A percentile compares a stretch with the other conserved stretches of the same genome.
phyloP scores from a whole-genome alignment of 2,888 invertebrate genomes.

The Eupelmus urozonus region DNA sequence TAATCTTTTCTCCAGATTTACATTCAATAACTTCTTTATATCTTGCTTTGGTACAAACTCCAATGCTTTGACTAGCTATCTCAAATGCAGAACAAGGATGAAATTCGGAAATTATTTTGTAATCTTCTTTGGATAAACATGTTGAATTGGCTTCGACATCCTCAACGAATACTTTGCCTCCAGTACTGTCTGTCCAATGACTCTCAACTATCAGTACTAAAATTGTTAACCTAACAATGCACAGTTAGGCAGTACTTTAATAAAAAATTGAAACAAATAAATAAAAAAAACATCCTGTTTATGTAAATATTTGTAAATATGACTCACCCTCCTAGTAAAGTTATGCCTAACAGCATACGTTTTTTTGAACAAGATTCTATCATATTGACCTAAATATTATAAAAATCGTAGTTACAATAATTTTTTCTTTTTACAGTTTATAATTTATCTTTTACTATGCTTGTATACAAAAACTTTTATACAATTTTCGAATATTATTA shows the following conservation, averaged over 20 bases:
- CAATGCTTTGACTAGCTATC: constrained; percentile 88
- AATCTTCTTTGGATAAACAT: constrained; percentile 87
- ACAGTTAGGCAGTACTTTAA: constrained; percentile 53
- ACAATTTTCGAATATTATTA: too few relatives aligned
- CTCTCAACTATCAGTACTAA: constrained; percentile 90
- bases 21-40: constrained; percentile 91
- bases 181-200: constrained; percentile 82
- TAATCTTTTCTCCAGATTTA: constrained; percentile 88
- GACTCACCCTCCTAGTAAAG: constrained; percentile 86
- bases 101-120: constrained; percentile 86
- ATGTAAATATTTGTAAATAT: constrained; percentile 1
- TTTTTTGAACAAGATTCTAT: constrained; percentile 91
- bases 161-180: constrained; percentile 82
- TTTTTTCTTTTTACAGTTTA: too few relatives aligned
- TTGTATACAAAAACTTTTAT: too few relatives aligned
- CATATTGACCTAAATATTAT: too few relatives aligned
- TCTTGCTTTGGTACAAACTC: constrained; percentile 89
- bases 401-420: not conserved
- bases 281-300: constrained; percentile 17
- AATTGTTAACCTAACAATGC: constrained; percentile 85
- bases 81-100: constrained; percentile 93
- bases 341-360: constrained; percentile 89
- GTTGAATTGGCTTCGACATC: constrained; percentile 87
- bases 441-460: too few relatives aligned
- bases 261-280: constrained; percentile 38